Evolutionary conservation across 2,113 vertebrate genomes (phyloP), one percentile per base, ranked within the genome.

Genomic region (Ammodramus savannarum): DNA sequence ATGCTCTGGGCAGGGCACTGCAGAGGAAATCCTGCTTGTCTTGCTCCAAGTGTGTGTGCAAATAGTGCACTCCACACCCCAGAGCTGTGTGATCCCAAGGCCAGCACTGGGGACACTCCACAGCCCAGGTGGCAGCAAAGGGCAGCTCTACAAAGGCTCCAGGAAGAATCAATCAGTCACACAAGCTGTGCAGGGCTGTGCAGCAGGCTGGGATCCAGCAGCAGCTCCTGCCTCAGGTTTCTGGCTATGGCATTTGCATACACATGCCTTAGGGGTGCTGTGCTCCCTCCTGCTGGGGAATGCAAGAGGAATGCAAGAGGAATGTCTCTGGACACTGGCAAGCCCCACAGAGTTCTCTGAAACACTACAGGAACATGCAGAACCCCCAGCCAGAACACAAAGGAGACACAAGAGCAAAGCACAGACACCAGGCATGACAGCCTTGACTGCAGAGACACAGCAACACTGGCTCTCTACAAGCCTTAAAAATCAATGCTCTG

Each of bases 61-160:
- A 66, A 59, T 16, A 73, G 46, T 1, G 1, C 10, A 22, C 48
- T 36, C 15, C 44, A 59, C 27, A 25, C 20, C 36, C 9, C 0
- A 7, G 43, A 67, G 48, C 0, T 0, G 19, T 8, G 43, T 11
- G 32, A 61, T 41, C 49, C 66, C 5, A 7, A 69, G 63, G 44
- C 74, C 62, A 85, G 89, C 57, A 43, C 52, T 41, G 68, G 52
- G n/a, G 20, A 43, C 20, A 4, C 26, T 23, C 29, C 78, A 68
- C 76, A 95, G 62, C 72, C 92, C 95, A 92, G 80, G 48, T 78
- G 91, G 89, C 93, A 95, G 91, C 93, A 89, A 89, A 96, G 91
- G 66, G 69, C 93, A 96, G 74, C 87, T 79, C 84, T 46, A 16
- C 10, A 2, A 34, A 87, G 63, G 61, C 48, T 76, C 7, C 61